phyloP scores from a whole-genome alignment of 2,888 invertebrate species.

The Choristoneura rosaceana region DNA sequence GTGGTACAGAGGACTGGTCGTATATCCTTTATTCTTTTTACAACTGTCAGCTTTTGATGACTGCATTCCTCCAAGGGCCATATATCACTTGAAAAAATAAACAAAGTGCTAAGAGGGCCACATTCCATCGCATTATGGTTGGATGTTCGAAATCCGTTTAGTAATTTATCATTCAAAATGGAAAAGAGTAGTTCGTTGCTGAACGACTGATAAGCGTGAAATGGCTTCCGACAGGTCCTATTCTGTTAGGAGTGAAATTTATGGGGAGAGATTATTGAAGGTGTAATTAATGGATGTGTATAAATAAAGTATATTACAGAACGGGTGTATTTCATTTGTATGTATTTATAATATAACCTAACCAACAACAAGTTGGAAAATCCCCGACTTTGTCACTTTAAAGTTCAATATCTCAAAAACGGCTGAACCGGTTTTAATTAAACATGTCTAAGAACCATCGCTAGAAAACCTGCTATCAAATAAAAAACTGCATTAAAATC shows the following conservation, averaged over 20 bases:
- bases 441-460: too few relatives aligned
- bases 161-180: constrained; percentile 38
- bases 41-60: constrained; percentile 31
- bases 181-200: constrained; percentile 33
- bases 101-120: constrained; percentile 18
- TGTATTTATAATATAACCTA: too few relatives aligned
- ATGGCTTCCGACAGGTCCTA: constrained; percentile 19
- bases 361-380: too few relatives aligned
- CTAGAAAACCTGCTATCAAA: too few relatives aligned
- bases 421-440: too few relatives aligned
- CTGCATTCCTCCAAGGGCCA: constrained; percentile 32
- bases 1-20: too few relatives aligned
- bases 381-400: too few relatives aligned
- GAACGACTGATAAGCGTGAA: constrained; percentile 27
- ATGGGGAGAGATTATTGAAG: background rate
- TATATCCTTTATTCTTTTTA: constrained; percentile 10
- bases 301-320: background rate
- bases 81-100: constrained; percentile 38
- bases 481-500: too few relatives aligned
- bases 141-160: constrained; percentile 30
- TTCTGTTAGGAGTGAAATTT: background rate
- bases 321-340: too few relatives aligned
- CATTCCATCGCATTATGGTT: constrained; percentile 38
- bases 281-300: background rate
- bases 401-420: too few relatives aligned